phyloP scores from a whole-genome alignment of 2,888 invertebrate genomes.

The Temnothorax unifasciatus region DNA sequence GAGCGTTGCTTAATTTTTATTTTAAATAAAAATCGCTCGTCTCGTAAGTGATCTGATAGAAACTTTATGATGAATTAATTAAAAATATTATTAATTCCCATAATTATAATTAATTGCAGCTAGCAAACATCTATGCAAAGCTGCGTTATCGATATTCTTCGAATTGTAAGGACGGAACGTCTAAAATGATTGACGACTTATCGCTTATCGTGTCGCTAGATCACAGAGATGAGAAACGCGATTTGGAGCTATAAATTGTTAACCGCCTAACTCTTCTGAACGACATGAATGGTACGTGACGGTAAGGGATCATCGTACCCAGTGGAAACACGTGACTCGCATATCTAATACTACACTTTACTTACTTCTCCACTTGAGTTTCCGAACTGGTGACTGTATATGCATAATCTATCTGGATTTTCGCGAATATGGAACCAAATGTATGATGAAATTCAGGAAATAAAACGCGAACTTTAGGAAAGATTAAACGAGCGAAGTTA shows the following conservation, averaged over 20 bases:
- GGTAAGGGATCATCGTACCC: conserved; percentile 41
- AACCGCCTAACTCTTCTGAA: conserved; percentile 44
- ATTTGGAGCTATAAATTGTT: conserved; percentile 37
- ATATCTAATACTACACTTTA: conserved; percentile 29
- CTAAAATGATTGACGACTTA: not conserved
- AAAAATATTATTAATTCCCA: not conserved
- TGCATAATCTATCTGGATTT: conserved; percentile 37
- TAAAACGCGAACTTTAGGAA: conserved; percentile 18
- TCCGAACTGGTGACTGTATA: conserved; percentile 29
- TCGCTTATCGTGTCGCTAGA: not conserved
- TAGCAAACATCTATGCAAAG: not conserved
- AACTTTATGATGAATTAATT: not conserved
- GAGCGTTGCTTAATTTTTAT: not conserved
- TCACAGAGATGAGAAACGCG: conserved; percentile 11
- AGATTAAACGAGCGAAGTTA: conserved; percentile 24
- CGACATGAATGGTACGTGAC: conserved; percentile 34
- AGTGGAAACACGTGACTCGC: conserved; percentile 48
- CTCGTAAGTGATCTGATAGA: not conserved
- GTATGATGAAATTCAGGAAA: conserved; percentile 16
- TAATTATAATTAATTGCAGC: not conserved
- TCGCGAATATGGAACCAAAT: conserved; percentile 15
- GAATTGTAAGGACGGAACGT: not conserved
- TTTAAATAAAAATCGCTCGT: not conserved
- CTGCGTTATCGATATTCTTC: not conserved
- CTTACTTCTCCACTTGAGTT: conserved; percentile 38